phyloP scores from a whole-genome alignment of 2,888 invertebrate genomes.

The Hyppa rectilinea region DNA sequence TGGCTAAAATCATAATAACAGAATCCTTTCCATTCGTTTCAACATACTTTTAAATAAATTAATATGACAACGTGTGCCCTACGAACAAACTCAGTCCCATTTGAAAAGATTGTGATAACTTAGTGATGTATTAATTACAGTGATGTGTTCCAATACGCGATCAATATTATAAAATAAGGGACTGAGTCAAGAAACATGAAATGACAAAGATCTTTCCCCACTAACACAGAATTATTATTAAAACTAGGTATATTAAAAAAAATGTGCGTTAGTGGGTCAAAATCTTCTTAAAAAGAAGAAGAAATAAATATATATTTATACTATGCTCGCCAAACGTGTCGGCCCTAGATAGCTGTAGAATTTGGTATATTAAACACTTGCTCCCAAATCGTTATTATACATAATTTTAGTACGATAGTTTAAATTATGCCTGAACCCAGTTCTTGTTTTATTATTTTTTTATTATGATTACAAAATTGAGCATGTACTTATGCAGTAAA shows the following conservation, averaged over 20 bases:
- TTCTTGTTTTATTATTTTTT: constrained; percentile 51
- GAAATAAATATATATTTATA: constrained; percentile 54
- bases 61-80: constrained; percentile 63
- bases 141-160: constrained; percentile 55
- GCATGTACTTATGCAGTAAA: constrained; percentile 74
- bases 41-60: background rate
- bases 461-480: constrained; percentile 74
- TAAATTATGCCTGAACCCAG: constrained; percentile 63
- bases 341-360: constrained; percentile 51
- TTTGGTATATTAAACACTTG: constrained; percentile 60
- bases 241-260: constrained; percentile 8
- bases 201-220: constrained; percentile 37
- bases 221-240: constrained; percentile 51
- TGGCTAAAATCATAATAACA: background rate
- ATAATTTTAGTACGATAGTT: constrained; percentile 56
- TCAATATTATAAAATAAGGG: constrained; percentile 27
- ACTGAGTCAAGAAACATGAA: constrained; percentile 34
- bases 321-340: constrained; percentile 47
- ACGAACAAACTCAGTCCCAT: constrained; percentile 72
- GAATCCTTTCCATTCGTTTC: background rate
- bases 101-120: constrained; percentile 61
- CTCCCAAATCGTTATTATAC: constrained; percentile 56
- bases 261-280: constrained; percentile 42
- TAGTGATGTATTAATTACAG: constrained; percentile 58
- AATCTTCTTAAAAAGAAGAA: constrained; percentile 32